Conservation (phyloP, 2,797 vertebrate genomes). For the Hemibagrus guttatus region DNA sequence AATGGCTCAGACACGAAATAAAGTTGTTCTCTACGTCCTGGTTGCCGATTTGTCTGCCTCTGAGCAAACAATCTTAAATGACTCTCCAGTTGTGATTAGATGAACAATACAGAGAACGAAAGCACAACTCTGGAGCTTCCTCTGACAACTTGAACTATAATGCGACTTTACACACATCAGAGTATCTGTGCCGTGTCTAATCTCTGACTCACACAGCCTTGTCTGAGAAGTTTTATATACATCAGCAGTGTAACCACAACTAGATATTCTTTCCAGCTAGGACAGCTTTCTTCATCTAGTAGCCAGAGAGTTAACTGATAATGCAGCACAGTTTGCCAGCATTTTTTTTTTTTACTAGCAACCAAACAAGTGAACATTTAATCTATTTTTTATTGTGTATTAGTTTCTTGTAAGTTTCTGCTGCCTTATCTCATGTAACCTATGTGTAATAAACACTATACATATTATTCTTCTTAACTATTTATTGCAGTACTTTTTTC, state of each 20-base stretch:
- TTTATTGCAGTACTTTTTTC: background rate
- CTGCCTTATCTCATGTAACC: background rate
- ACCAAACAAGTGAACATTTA: too few species aligned
- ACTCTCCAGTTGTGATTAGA: background rate
- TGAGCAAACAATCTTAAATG: background rate
- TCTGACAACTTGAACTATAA: background rate
- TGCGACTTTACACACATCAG: background rate
- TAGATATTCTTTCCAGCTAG: background rate
- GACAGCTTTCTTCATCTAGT: background rate
- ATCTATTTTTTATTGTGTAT: too few species aligned
- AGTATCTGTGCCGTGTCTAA: background rate
- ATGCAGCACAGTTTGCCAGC: background rate
- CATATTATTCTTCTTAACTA: background rate
- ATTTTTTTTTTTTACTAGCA: background rate
- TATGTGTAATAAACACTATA: background rate
- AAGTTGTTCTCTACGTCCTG: background rate
- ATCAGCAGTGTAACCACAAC: background rate
- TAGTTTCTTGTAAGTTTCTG: background rate
- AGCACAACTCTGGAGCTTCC: background rate
- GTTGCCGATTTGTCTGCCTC: background rate
- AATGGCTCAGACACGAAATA: background rate
- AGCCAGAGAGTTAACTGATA: background rate
- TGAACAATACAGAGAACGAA: background rate
- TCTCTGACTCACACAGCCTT: background rate
- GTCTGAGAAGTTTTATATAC: background rate